Conservation (phyloP, 2,113 vertebrate genomes). For the Pollimyrus isidori region DNA sequence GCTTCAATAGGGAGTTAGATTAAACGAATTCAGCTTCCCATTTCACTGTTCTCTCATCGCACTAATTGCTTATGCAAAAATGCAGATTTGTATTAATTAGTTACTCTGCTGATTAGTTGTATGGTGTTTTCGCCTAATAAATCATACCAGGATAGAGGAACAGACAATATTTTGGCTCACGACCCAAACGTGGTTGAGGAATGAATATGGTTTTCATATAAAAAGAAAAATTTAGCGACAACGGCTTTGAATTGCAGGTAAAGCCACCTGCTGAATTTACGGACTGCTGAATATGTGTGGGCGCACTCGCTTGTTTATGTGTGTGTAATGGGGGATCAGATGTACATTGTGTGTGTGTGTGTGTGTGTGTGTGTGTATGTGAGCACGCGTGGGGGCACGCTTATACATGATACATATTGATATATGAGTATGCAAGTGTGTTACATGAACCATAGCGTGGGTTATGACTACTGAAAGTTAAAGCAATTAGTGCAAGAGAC, state of each 20-base stretch:
- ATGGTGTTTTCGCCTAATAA: constrained; percentile 82
- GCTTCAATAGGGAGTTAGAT: constrained; percentile 71
- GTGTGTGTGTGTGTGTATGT: not conserved
- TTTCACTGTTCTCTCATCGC: constrained; percentile 67
- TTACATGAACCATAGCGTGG: not conserved
- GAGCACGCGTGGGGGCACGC: not conserved
- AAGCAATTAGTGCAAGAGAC: not conserved
- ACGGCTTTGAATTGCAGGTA: constrained; percentile 66
- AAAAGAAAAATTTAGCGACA: constrained; percentile 68
- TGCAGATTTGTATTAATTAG: constrained; percentile 93
- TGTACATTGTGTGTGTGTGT: not conserved
- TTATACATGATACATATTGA: not conserved
- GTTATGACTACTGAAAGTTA: not conserved
- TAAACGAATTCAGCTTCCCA: constrained; percentile 76
- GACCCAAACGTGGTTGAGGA: constrained; percentile 64
- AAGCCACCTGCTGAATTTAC: constrained; percentile 67
- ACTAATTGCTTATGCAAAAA: constrained; percentile 92
- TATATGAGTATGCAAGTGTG: not conserved
- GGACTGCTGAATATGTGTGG: not conserved
- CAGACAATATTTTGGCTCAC: constrained; percentile 69
- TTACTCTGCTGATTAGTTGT: constrained; percentile 81
- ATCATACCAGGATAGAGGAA: constrained; percentile 59
- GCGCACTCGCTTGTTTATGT: not conserved
- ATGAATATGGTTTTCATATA: constrained; percentile 67
- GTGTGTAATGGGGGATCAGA: no score